Base-by-base conservation (phyloP, 2,888 invertebrate species). In the Phaedon cochleariae region DNA sequence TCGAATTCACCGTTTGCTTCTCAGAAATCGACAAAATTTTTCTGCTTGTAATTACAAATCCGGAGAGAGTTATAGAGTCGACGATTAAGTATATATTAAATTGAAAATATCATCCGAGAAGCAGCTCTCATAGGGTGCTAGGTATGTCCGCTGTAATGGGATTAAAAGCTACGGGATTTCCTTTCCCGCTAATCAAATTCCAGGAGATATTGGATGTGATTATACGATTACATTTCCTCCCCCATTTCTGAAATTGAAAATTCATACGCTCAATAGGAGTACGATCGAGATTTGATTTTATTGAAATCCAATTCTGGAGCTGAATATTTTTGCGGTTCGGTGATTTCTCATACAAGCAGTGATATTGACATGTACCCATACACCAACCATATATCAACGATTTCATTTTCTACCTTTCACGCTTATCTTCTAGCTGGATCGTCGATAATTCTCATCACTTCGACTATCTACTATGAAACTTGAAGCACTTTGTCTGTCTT, bases 201-300 rank as follows among this genome's bases (percentile, higher is more conserved):
- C 26, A 29, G 34, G 34, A 61, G 54, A 54, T 54, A 54, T 61
- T 31, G 61, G 54, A 46, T 53, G 61, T 48, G 52, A 61, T 61
- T 48, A 54, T 26, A 15, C 17, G 54, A 61, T 61, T 54, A 54
- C 46, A 61, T 61, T 61, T 45, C 52, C 31, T n/a, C 31, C 41
- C 29, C 37, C 37, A 53, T 54, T 61, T 31, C 45, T 37, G 17
- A 54, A 31, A 61, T 54, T 31, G 52, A 34, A 48, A 53, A 53
- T 48, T 26, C 20, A 46, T 46, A 18, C 12, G 34, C 34, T 34
- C 34, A 34, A 34, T 34, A 34, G 34, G 34, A 34, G 10, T 34
- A 12, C 12, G 34, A 34, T 34, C 12, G 34, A 34, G 34, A 12
- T 34, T 10, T 12, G 34, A 12, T 10, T 34, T 34, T 12, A 6